Percentiles rank a stretch among this genome's conserved stretches.
phyloP scores from a whole-genome alignment of 1,140 invertebrate species.

The Lutraria rhynchaena region DNA sequence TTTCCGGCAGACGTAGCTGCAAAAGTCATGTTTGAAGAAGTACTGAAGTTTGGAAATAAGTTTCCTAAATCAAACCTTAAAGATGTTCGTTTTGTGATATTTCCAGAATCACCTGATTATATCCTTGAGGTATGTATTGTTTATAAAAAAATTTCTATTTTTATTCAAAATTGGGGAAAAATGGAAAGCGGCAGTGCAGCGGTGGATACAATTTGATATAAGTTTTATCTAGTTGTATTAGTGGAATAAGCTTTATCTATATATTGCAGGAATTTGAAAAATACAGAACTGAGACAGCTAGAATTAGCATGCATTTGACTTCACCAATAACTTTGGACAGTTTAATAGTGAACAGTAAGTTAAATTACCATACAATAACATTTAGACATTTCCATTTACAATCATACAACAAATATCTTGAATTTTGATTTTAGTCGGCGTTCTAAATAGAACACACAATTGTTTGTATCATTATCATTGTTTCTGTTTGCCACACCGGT shows the following conservation, averaged over 20 bases:
- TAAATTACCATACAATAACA: too few species aligned
- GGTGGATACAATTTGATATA: background rate
- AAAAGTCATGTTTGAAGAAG: conserved; percentile 10
- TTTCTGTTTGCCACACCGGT: too few species aligned
- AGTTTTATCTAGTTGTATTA: background rate
- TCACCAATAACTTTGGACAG: too few species aligned
- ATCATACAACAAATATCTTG: too few species aligned
- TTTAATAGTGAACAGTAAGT: too few species aligned
- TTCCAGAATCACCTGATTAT: background rate
- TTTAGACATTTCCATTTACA: too few species aligned
- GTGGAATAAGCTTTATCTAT: background rate
- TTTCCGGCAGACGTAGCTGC: conserved; percentile 26
- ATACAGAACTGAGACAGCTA: too few species aligned
- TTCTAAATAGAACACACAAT: too few species aligned
- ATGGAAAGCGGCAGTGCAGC: background rate
- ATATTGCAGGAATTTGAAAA: background rate
- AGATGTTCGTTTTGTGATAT: conserved; percentile 2
- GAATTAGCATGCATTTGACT: too few species aligned
- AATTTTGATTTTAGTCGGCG: too few species aligned
- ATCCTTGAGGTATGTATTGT: background rate
- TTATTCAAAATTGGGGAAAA: background rate
- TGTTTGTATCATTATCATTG: too few species aligned
- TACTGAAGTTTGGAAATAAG: background rate
- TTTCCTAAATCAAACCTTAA: background rate
- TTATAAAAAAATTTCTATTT: background rate